Percentiles rank a stretch among this genome's conserved stretches.
phyloP scores from a whole-genome alignment of 2,113 vertebrate species.

The Mastomys natalensis region DNA sequence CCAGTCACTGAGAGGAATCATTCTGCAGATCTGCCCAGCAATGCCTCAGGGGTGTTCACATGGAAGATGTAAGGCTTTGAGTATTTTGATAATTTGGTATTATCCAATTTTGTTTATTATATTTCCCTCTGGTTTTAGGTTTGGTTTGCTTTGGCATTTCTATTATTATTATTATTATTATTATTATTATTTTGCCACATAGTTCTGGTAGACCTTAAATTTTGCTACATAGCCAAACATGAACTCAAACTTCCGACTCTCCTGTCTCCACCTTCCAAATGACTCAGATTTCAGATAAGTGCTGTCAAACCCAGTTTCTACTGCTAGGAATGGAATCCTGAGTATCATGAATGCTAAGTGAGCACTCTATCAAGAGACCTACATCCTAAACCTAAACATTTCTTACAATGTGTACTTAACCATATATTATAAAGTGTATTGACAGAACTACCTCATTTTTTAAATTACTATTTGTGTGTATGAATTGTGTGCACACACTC shows the following conservation, averaged over 20 bases:
- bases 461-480: background rate
- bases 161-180: no score
- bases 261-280: no score
- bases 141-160: background rate
- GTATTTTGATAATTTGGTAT: background rate
- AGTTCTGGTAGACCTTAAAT: background rate
- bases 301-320: background rate
- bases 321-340: background rate
- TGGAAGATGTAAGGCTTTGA: background rate
- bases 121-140: background rate
- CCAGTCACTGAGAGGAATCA: background rate
- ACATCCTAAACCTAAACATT: background rate
- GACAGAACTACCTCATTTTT: background rate
- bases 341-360: background rate
- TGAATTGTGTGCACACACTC: background rate
- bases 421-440: background rate
- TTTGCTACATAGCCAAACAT: background rate
- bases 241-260: background rate
- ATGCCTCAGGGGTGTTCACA: no score
- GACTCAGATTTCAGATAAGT: background rate
- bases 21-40: background rate
- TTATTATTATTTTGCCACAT: background rate
- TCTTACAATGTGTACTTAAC: background rate
- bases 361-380: no score
- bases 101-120: background rate